Conservation (phyloP, 2,797 vertebrate species). For the Crocidura indochinensis region DNA sequence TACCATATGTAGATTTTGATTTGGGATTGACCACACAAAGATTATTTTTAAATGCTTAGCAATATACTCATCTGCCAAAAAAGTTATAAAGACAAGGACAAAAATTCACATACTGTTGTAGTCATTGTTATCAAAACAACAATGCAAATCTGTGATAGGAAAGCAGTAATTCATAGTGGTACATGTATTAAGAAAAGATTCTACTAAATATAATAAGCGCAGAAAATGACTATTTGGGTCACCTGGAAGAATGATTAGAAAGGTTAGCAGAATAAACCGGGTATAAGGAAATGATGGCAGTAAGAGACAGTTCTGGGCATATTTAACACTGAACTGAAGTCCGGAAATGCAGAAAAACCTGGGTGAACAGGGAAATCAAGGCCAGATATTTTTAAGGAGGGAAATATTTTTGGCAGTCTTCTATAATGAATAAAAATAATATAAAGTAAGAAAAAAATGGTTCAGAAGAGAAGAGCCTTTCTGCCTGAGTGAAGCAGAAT, state of each 20-base stretch:
- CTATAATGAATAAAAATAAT: not conserved
- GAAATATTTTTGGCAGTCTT: not conserved
- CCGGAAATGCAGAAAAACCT: not conserved
- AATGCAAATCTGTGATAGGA: constrained; percentile 33
- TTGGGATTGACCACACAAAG: not conserved
- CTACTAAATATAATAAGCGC: not conserved
- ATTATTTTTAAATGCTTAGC: constrained; percentile 40
- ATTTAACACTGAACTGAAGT: not conserved
- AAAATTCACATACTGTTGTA: not conserved
- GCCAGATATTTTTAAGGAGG: not conserved
- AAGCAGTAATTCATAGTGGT: not conserved
- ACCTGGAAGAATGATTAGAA: constrained; percentile 18
- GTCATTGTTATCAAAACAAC: constrained; percentile 2
- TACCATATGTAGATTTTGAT: no score
- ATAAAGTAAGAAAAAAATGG: not conserved
- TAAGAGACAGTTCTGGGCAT: not conserved
- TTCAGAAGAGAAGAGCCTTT: not conserved
- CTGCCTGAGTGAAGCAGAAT: not conserved
- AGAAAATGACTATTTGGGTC: not conserved
- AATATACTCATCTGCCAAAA: not conserved
- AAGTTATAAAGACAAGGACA: constrained; percentile 18
- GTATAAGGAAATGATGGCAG: not conserved
- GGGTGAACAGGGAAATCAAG: not conserved
- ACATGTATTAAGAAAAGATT: not conserved
- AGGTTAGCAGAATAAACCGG: constrained; percentile 12